These are phyloP conservation scores for Pantelozetes paolii DNA, from an alignment of 2,888 invertebrate species.

Conservation along the genomic window DNA sequence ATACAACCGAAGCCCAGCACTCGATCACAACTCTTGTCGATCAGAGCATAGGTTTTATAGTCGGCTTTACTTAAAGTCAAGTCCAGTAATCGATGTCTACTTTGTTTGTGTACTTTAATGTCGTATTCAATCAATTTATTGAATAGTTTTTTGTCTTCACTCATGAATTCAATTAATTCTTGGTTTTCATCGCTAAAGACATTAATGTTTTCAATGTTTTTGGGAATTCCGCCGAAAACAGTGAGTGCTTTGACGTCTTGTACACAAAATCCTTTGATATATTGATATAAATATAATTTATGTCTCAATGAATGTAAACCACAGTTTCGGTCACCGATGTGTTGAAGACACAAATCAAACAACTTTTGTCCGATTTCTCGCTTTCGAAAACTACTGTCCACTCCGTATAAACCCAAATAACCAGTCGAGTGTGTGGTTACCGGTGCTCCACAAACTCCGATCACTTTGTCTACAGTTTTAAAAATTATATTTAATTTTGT, in stretches of 20 bases:
- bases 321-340: constrained; percentile 33
- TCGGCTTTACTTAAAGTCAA: constrained; percentile 1
- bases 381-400: constrained; percentile 23
- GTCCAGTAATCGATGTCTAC: constrained; percentile 3
- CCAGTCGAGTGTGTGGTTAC: constrained; percentile 29
- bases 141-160: constrained; percentile 11
- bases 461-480: background rate
- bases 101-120: constrained; percentile 23
- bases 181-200: constrained; percentile 6
- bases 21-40: constrained; percentile 7
- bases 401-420: constrained; percentile 29
- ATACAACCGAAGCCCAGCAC: constrained; percentile 38
- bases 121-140: constrained; percentile 26
- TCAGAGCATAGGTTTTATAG: constrained; percentile 23
- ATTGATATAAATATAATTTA: constrained; percentile 21
- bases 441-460: constrained; percentile 35
- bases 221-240: constrained; percentile 19
- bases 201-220: constrained; percentile 9
- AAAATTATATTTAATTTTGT: background rate
- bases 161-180: background rate
- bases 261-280: constrained; percentile 16
- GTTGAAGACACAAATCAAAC: constrained; percentile 16
- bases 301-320: constrained; percentile 16
- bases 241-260: background rate
- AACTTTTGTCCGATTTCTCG: constrained; percentile 31